Base-by-base conservation (phyloP, 2,888 invertebrate species). In the Luperina nickerlii region DNA sequence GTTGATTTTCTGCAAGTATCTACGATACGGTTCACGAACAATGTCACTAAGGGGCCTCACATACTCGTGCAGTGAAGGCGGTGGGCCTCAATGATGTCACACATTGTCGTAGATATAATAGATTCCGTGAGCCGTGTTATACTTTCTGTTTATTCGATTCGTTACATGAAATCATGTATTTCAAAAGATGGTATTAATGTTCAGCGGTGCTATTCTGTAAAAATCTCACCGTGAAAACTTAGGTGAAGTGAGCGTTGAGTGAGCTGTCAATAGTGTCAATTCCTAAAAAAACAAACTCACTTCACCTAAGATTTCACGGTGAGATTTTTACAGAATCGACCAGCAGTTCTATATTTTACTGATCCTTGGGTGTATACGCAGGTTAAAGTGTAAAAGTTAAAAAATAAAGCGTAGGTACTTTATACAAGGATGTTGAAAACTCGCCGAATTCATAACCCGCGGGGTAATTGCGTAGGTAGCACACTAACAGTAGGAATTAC, bases 11-110 rank as follows among this genome's bases (percentile, higher is more conserved):
- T 77, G 48, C 13, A 65, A 15, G 7, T 60, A n/a, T 15, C 18
- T 70, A 9, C 51, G 20, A 9, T 27, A 18, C 0, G 32, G 27
- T 57, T 38, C 45, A 27, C n/a, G 6, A 69, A 54, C 48, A 66
- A 27, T 66, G n/a, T 62, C 38, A 38, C 38, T 6, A 4, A 27
- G 66, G 24, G 77, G 84, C 83, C 86, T 83, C 87, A 83, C 65
- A 78, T 24, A 54, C 27, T 15, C 51, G 38, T 63, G 57, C 27
- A 32, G 60, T 24, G 27, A 38, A 42, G 51, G n/a, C 71, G 8
- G 74, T 77, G 83, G 73, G 87, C 86, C 78, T 84, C 84, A 71
- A 60, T 78, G 73, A 83, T 66, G 74, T 78, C 83, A 78, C 67
- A 86, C 38, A 45, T 54, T 74, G 60, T 74, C 27, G 51, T 51